Evolutionary conservation across 2,888 invertebrate genomes (phyloP).

Genomic region (Scaptomyza caliginosa): DNA sequence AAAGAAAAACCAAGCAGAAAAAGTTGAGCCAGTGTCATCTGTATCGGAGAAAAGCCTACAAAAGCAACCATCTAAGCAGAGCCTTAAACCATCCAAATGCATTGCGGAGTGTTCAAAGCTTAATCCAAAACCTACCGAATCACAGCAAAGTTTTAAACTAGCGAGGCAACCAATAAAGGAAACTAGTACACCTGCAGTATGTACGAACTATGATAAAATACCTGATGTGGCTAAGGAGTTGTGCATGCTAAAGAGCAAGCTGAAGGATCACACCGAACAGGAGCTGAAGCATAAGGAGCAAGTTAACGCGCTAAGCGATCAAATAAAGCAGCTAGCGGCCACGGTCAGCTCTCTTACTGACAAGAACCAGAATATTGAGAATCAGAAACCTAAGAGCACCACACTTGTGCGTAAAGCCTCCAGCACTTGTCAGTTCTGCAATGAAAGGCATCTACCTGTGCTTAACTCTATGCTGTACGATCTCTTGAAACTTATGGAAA

Average conservation of each 20-base stretch:
- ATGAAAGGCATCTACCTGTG: constrained; percentile 18
- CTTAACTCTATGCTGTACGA: constrained; percentile 31
- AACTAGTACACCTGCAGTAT: neutral
- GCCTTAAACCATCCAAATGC: neutral
- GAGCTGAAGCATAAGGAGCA: constrained; percentile 24
- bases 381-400: neutral
- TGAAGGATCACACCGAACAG: constrained; percentile 14
- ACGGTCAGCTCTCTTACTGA: constrained; percentile 13
- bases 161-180: neutral
- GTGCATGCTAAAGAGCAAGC: neutral
- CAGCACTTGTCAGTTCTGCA: constrained; percentile 61
- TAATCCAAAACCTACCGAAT: neutral
- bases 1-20: neutral
- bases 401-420: constrained; percentile 10
- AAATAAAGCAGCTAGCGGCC: constrained; percentile 18
- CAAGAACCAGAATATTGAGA: constrained; percentile 3
- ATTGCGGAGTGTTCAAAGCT: neutral
- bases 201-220: constrained; percentile 5
- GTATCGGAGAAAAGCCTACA: neutral
- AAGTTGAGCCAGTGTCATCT: neutral
- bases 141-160: neutral
- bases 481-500: constrained; percentile 36
- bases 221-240: constrained; percentile 19
- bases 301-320: constrained; percentile 22
- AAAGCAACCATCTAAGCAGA: neutral